A percentile compares a stretch with the other conserved stretches of the same genome.
Evolutionary conservation across 2,113 vertebrate species (phyloP).

Genomic region (Thalassoma bifasciatum): DNA sequence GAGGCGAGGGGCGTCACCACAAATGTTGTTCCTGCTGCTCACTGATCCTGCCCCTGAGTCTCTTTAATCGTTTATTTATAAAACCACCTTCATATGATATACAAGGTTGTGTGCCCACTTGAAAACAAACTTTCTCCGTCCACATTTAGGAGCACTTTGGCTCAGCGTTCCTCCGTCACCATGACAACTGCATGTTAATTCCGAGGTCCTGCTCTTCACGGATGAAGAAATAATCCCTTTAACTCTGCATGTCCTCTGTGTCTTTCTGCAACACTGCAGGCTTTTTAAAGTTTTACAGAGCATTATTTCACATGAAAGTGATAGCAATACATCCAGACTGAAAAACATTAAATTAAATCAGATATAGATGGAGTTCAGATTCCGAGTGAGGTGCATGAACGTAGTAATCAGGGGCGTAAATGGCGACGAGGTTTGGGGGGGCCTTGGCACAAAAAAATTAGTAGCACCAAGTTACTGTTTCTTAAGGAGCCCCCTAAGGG

Average conservation of each 20-base stretch:
- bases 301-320: slow-evolving; percentile 5
- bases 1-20: slow-evolving; percentile 10
- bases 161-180: slow-evolving; percentile 37
- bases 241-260: slow-evolving; percentile 25
- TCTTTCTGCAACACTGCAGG: not conserved
- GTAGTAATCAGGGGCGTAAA: not conserved
- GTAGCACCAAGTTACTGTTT: too few species aligned
- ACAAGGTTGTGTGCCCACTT: not conserved
- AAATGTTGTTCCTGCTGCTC: slow-evolving; percentile 3
- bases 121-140: slow-evolving; percentile 45
- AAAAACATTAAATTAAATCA: not conserved
- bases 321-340: not conserved
- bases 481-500: too few species aligned
- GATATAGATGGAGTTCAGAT: slow-evolving; percentile 13
- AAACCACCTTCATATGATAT: not conserved
- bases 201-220: slow-evolving; percentile 38
- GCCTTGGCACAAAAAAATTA: too few species aligned
- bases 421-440: too few species aligned
- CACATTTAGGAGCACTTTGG: slow-evolving; percentile 6
- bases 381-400: not conserved
- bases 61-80: not conserved
- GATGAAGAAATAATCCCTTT: slow-evolving; percentile 37
- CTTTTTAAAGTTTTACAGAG: slow-evolving; percentile 32
- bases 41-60: not conserved
- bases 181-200: slow-evolving; percentile 56